phyloP scores from a whole-genome alignment of 2,797 vertebrate genomes.

The Sebastes matsubarae region DNA sequence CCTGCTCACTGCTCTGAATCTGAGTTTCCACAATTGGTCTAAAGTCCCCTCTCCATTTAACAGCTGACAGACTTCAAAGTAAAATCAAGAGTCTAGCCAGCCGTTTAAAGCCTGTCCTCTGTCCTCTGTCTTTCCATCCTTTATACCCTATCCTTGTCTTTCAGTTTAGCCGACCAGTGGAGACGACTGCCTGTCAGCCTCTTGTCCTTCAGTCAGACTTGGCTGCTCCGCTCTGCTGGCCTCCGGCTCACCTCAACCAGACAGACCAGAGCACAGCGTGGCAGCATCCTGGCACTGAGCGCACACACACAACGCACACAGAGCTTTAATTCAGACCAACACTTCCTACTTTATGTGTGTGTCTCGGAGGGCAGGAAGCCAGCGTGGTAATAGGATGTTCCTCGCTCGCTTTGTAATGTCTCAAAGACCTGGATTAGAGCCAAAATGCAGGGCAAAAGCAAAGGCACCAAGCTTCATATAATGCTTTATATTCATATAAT shows the following conservation, averaged over 20 bases:
- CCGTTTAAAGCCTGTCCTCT: slow-evolving; percentile 13
- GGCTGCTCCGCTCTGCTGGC: slow-evolving; percentile 50
- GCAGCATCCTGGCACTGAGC: slow-evolving; percentile 54
- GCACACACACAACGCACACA: slow-evolving; percentile 47
- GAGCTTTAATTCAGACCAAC: slow-evolving; percentile 68
- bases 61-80: slow-evolving; percentile 29
- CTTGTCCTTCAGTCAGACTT: slow-evolving; percentile 52
- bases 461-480: not conserved
- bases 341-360: slow-evolving; percentile 54
- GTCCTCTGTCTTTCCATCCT: slow-evolving; percentile 14
- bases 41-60: slow-evolving; percentile 4
- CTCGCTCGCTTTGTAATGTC: slow-evolving; percentile 53
- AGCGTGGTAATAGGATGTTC: slow-evolving; percentile 71
- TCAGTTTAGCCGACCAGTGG: slow-evolving; percentile 36
- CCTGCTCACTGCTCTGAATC: slow-evolving; percentile 32
- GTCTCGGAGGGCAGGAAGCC: slow-evolving; percentile 59
- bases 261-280: slow-evolving; percentile 67
- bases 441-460: not conserved
- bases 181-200: slow-evolving; percentile 53
- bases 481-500: not conserved
- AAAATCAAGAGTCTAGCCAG: slow-evolving; percentile 15
- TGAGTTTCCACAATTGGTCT: slow-evolving; percentile 16
- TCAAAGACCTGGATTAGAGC: slow-evolving; percentile 38
- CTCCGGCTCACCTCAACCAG: slow-evolving; percentile 60
- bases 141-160: slow-evolving; percentile 49